These are phyloP conservation scores for human DNA, from an alignment of 2,113 vertebrate species.

Conservation along the genomic window DNA sequence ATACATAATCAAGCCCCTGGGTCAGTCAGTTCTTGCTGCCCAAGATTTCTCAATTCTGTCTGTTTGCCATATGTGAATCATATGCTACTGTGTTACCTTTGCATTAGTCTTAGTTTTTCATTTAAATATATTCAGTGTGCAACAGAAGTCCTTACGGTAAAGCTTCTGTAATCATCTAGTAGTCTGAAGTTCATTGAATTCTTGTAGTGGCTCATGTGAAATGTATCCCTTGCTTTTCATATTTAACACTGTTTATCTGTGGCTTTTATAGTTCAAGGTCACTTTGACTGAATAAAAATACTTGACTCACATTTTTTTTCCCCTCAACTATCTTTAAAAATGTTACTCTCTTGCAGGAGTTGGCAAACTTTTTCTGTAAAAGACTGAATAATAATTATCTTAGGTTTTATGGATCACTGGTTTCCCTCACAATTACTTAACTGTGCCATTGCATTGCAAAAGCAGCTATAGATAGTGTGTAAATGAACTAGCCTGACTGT, in stretches of 20 bases:
- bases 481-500: background rate
- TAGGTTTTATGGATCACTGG: background rate
- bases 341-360: background rate
- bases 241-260: conserved; percentile 7
- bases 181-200: conserved; percentile 18
- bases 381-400: conserved; percentile 35
- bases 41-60: conserved; percentile 2
- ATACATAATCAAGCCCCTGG: background rate
- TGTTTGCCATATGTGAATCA: background rate
- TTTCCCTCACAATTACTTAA: background rate
- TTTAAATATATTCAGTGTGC: background rate
- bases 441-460: background rate
- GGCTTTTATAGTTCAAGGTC: conserved; percentile 42
- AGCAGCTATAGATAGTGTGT: background rate
- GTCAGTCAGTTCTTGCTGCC: background rate
- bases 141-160: background rate
- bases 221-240: background rate
- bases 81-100: background rate
- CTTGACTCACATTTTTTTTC: conserved; percentile 25
- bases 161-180: conserved; percentile 20
- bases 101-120: conserved; percentile 10
- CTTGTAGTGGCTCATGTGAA: background rate
- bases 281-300: conserved; percentile 32
- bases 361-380: background rate
- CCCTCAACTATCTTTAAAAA: background rate